Percentiles rank a stretch among this genome's conserved stretches.
Evolutionary conservation across 1,140 invertebrate species (phyloP).

Genomic region (Rhagoletis zephyria): DNA sequence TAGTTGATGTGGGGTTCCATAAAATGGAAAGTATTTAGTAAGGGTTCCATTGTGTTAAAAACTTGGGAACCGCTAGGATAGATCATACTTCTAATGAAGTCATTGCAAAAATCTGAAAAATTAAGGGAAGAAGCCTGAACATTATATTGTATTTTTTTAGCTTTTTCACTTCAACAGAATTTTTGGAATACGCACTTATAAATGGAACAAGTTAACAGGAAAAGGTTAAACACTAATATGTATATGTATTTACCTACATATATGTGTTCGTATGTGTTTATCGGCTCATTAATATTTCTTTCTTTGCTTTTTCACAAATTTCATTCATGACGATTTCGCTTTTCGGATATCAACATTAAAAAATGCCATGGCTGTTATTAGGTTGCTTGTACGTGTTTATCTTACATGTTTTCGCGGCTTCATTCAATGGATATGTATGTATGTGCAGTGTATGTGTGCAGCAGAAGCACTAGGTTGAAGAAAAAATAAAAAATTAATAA

Average conservation of each 20-base stretch:
- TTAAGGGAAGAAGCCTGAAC: too few species aligned
- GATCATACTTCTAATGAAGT: too few species aligned
- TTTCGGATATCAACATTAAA: not conserved
- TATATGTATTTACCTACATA: too few species aligned
- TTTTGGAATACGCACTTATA: not conserved
- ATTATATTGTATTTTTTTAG: too few species aligned
- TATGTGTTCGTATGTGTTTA: not conserved
- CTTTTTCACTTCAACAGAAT: too few species aligned
- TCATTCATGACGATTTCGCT: constrained; percentile 35
- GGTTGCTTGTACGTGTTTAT: not conserved
- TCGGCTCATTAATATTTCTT: not conserved
- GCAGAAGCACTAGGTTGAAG: not conserved
- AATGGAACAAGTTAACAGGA: not conserved
- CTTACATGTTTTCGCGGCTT: not conserved
- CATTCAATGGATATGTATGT: not conserved
- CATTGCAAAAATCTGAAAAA: too few species aligned
- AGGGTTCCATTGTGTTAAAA: too few species aligned
- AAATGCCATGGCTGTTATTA: not conserved
- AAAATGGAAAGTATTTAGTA: too few species aligned
- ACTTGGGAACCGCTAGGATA: too few species aligned
- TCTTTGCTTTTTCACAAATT: constrained; percentile 14
- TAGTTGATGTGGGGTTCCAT: too few species aligned
- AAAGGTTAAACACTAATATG: not conserved
- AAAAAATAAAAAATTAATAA: not conserved
- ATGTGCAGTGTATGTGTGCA: not conserved